Base-by-base conservation (phyloP, 1,140 invertebrate genomes). In the Lasioglossum albipes region DNA sequence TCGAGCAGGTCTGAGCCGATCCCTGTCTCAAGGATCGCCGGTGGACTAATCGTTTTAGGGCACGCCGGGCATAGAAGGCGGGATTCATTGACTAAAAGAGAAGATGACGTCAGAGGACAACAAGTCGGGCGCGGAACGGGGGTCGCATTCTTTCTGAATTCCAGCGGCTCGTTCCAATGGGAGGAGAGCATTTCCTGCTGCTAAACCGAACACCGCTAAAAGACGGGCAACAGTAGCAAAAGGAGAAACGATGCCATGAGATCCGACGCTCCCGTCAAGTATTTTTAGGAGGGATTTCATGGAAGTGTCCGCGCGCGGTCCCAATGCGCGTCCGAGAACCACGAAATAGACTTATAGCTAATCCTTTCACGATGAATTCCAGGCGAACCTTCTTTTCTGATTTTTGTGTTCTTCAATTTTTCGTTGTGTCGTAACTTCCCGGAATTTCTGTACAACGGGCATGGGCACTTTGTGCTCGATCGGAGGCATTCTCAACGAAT, bases 61-160 rank as follows among this genome's bases (percentile, higher is more conserved):
- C 57, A 7, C 57, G 66, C 49, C 70, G 59, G 61, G 16, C n/a
- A 31, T 54, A 42, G 74, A 71, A 42, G 77, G n/a, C 49, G 68
- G 31, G 68, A 75, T 80, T 86, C 87, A 89, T 88, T 88, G 81
- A 89, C 84, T 77, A 84, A 87, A 87, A 84, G 79, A 83, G 76
- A 84, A 20, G 75, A 81, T 89, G 88, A 89, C 81, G 87, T 88
- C 87, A 89, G 84, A 75, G 62, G 78, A 76, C 75, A 76, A 89
- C 82, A 76, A 81, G 81, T 83, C 72, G 62, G 27, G 59, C 67
- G 57, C 67, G 57, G 75, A 76, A 72, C 68, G 82, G 69, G 83
- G 88, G 87, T 87, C 83, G 83, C 89, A 89, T 89, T 89, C 89
- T 82, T 89, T 64, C 72, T 13, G 64, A 77, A 88, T 89, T 88